Conservation (phyloP, 2,113 vertebrate genomes). For the Elanoides forficatus region DNA sequence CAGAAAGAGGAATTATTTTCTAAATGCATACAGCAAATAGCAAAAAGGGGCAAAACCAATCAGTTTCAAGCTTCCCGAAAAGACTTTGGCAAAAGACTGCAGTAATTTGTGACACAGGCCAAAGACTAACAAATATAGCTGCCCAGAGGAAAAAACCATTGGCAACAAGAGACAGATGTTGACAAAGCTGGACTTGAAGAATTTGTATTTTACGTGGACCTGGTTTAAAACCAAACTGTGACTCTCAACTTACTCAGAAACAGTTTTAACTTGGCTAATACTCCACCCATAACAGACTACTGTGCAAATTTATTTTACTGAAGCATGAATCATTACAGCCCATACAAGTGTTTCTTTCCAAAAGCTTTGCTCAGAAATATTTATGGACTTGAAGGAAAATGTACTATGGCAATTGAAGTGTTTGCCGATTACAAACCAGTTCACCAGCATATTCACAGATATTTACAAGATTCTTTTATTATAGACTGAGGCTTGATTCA, state of each 20-base stretch:
- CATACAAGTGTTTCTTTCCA: not conserved
- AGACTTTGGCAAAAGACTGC: not conserved
- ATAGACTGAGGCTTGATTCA: not conserved
- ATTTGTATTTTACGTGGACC: constrained; percentile 10
- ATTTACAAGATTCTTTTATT: not conserved
- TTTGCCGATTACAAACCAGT: not conserved
- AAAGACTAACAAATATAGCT: constrained; percentile 51
- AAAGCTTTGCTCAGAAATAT: constrained; percentile 8
- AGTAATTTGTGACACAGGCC: constrained; percentile 32
- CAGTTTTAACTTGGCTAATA: constrained; percentile 37
- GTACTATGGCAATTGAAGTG: not conserved
- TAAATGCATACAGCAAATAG: not conserved
- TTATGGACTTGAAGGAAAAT: constrained; percentile 40
- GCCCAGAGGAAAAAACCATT: not conserved
- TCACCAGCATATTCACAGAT: not conserved
- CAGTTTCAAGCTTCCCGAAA: not conserved
- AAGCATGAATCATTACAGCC: constrained; percentile 42
- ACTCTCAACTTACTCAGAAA: constrained; percentile 40
- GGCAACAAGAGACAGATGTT: constrained; percentile 32
- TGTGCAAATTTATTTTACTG: constrained; percentile 46
- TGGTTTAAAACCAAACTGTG: constrained; percentile 47
- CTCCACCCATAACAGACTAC: constrained; percentile 25
- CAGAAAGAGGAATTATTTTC: constrained; percentile 22
- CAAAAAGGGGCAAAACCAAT: not conserved
- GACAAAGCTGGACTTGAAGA: constrained; percentile 24